Percentiles rank a stretch among this genome's conserved stretches.
These are phyloP conservation scores for Cinara cedri DNA, from an alignment of 2,888 invertebrate genomes.

Conservation along the genomic window DNA sequence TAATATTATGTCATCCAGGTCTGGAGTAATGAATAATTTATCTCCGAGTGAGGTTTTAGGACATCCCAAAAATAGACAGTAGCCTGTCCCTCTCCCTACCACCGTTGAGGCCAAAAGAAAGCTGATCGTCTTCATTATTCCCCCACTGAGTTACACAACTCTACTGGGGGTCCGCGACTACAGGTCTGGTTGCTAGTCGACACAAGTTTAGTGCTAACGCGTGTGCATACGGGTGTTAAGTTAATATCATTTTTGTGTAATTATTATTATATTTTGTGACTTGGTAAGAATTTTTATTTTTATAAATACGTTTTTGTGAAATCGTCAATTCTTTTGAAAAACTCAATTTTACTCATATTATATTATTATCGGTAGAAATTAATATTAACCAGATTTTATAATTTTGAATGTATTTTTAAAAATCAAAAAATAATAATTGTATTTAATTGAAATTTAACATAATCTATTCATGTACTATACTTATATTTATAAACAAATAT, in stretches of 20 bases:
- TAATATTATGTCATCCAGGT: constrained; percentile 54
- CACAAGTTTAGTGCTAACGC: constrained; percentile 56
- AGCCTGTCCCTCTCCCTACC: constrained; percentile 51
- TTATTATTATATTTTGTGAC: constrained; percentile 44
- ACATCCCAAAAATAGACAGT: constrained; percentile 56
- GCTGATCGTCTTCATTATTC: constrained; percentile 55
- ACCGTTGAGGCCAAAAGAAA: constrained; percentile 58
- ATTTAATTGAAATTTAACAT: neutral
- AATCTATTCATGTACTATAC: too few species aligned
- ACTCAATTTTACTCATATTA: neutral
- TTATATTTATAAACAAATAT: neutral
- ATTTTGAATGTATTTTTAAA: neutral
- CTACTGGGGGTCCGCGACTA: constrained; percentile 20
- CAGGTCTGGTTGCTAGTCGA: constrained; percentile 51
- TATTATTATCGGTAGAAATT: neutral
- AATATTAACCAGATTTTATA: neutral
- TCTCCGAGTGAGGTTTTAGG: constrained; percentile 45
- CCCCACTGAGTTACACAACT: constrained; percentile 24
- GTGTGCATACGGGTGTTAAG: constrained; percentile 56
- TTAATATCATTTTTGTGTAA: constrained; percentile 41
- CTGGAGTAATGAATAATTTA: constrained; percentile 54
- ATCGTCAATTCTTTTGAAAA: neutral
- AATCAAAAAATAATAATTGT: constrained; percentile 1
- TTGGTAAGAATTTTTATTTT: constrained; percentile 29
- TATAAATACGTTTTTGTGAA: neutral